Base-by-base conservation (phyloP, 2,888 invertebrate genomes). In the Nesidiocoris tenuis region DNA sequence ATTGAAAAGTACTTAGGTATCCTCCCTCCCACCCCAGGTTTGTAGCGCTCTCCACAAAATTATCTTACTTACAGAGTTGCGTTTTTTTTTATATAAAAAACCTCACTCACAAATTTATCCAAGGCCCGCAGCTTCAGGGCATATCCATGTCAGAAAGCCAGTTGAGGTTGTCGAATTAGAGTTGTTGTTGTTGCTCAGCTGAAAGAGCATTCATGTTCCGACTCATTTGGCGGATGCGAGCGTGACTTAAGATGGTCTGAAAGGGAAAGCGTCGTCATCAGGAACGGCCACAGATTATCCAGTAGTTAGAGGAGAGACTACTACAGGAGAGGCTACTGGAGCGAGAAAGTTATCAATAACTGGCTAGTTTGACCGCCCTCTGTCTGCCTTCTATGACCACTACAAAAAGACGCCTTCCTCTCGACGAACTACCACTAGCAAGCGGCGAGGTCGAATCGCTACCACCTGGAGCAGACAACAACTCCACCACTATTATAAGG, bases 271-370 rank as follows among this genome's bases (percentile, higher is more conserved):
- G 72, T 39, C 39, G 39, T 61, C 72, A 63, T 72, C 61, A 72
- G 72, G 61, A 72, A 72, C 72, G 39, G 23, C 72, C 39, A 61
- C 63, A 72, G 72, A 72, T 72, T 72, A 72, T 72, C 72, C 72
- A 54, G 61, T 61, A 72, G 72, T 72, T 72, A 63, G 61, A 72
- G 70, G n/a, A n/a, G n/a, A n/a, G n/a, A n/a, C n/a, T n/a, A n/a
- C n/a, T n/a, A n/a, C n/a, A 59, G 70, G 67, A 39, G 39, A 59
- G 70, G 67, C 70, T n/a, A 59, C 59, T 24, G 59, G 70, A 59
- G 57, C 70, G 57, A 70, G 70, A 70, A 70, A 70, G 70, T 70
- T 70, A 70, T 70, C 70, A 70, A 70, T 70, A 70, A 70, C 70
- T 39, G 59, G 39, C 59, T 59, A 56, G 57, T n/a, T 59, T 39